Conservation (phyloP, 2,113 vertebrate genomes). For the Hoplias malabaricus region DNA sequence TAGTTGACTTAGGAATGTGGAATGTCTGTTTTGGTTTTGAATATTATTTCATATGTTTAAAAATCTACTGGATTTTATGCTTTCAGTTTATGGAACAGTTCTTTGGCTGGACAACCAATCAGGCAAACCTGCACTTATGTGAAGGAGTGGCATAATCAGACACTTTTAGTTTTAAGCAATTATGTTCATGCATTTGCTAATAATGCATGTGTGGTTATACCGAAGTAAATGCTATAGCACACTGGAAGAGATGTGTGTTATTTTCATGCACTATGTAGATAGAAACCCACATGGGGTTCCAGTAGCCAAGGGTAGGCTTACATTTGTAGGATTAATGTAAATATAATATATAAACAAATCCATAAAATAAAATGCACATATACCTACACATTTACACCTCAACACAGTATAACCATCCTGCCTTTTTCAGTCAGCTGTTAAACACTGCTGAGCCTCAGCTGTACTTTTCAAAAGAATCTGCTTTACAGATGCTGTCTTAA, state of each 20-base stretch:
- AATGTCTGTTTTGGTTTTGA: no score
- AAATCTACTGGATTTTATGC: not conserved
- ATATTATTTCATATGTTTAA: no score
- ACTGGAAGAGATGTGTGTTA: not conserved
- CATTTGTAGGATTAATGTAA: no score
- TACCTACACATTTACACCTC: not conserved
- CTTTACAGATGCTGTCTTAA: not conserved
- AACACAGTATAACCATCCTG: not conserved
- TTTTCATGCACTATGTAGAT: not conserved
- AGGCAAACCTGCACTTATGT: not conserved
- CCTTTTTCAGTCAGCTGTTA: not conserved
- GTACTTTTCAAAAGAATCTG: not conserved
- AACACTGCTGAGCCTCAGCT: not conserved
- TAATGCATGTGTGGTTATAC: not conserved
- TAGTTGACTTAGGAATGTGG: no score
- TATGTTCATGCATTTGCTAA: not conserved
- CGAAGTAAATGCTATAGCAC: not conserved
- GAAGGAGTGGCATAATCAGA: not conserved
- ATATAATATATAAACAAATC: no score
- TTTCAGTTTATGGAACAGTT: not conserved
- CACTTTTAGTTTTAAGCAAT: not conserved
- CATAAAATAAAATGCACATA: no score
- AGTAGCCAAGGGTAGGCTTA: not conserved
- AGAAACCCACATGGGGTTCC: no score
- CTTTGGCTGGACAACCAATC: not conserved